Conservation (phyloP, 2,113 vertebrate species). For the Sterna hirundo region DNA sequence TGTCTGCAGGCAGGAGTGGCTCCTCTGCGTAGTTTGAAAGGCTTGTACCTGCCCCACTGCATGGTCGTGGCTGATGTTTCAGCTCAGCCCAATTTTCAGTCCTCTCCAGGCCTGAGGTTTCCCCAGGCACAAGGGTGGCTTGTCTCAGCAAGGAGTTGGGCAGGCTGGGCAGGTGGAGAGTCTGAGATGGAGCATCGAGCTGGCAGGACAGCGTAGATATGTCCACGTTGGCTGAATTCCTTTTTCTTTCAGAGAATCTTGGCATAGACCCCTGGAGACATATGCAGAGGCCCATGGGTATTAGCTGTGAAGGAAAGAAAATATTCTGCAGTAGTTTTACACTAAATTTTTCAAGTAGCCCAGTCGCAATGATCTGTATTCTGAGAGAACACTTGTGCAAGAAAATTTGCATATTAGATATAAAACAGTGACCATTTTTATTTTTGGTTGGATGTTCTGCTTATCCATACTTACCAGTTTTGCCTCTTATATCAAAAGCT, state of each 20-base stretch:
- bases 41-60: neutral
- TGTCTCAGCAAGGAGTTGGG: neutral
- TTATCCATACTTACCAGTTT: neutral
- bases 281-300: neutral
- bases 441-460: neutral
- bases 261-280: neutral
- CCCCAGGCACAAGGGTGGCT: constrained; percentile 8
- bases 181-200: neutral
- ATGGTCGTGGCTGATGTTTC: neutral
- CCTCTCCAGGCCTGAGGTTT: neutral
- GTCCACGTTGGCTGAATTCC: neutral
- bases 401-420: neutral
- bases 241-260: neutral
- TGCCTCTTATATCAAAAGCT: neutral
- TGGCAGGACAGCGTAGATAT: neutral
- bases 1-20: neutral
- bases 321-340: neutral
- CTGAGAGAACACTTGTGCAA: neutral
- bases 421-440: neutral
- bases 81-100: neutral
- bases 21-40: neutral
- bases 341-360: neutral
- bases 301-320: neutral
- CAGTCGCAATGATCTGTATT: neutral
- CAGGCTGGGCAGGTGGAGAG: neutral